Base-by-base conservation (phyloP, 2,888 invertebrate species). In the Strigamia maritima region DNA sequence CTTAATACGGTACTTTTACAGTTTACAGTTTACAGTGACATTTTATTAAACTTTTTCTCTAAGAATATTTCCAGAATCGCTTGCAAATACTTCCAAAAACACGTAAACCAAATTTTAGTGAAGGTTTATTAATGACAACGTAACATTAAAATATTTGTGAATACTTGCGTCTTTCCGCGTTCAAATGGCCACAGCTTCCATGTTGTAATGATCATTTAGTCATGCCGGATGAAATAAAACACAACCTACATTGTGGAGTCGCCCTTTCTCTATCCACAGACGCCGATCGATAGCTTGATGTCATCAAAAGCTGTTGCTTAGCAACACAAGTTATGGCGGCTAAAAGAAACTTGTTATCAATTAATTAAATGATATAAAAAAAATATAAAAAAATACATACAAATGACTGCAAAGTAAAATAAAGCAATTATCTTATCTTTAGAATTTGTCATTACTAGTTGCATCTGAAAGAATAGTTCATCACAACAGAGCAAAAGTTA, bases 281-380 rank as follows among this genome's bases (percentile, higher is more conserved):
- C 54, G 54, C 54, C 54, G 54, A 54, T 54, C 54, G 54, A 54
- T 54, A 8, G 19, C 3, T 54, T 54, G 54, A 54, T 54, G 54
- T 54, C 54, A 54, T 54, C 54, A 54, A 54, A 44, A n/a, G 54
- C 54, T 4, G 54, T 54, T 54, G 22, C 54, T 22, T n/a, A 19
- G 54, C 54, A 54, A 54, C 54, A 54, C 1, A 54, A 54, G 54
- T 54, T 54, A 54, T 54, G 54, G 54, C 54, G 54, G n/a, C 54
- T 54, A 54, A 54, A 54, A 54, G 54, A 54, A 54, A 54, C 54
- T 54, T 54, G 54, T 54, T 54, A 54, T 54, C 54, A 54, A 22
- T 54, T 54, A 54, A 54, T 54, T 54, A 19, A 54, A 54, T 54
- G 19, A 19, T 54, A n/a, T n/a, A n/a, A 35, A 35, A 35, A 35